These are phyloP conservation scores for Carettochelys insculpta DNA, from an alignment of 2,113 vertebrate species.

Conservation along the genomic window DNA sequence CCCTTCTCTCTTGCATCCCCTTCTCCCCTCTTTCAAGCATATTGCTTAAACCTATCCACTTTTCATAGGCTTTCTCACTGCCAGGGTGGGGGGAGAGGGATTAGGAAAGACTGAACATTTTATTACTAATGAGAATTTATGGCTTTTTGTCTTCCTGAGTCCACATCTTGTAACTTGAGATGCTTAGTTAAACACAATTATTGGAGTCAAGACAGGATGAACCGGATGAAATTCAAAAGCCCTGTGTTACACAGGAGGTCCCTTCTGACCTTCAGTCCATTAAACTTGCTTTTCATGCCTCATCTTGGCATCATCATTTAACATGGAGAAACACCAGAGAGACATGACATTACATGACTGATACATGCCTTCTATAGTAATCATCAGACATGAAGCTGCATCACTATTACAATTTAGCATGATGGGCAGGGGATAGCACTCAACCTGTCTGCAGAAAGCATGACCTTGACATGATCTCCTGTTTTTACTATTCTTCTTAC, in stretches of 20 bases:
- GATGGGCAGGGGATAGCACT: background rate
- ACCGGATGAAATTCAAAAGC: background rate
- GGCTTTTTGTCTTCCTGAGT: conserved; percentile 4
- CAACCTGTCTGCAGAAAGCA: background rate
- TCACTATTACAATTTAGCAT: background rate
- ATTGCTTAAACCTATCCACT: background rate
- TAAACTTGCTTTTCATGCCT: conserved; percentile 9
- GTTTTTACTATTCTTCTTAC: background rate
- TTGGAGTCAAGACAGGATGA: background rate
- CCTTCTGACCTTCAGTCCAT: background rate
- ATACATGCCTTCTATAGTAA: background rate
- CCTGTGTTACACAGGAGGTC: background rate
- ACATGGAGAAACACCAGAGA: background rate
- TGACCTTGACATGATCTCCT: background rate
- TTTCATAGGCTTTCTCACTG: background rate
- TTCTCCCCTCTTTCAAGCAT: background rate
- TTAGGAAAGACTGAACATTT: background rate
- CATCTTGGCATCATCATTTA: background rate
- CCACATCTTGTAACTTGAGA: background rate
- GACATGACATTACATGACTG: background rate
- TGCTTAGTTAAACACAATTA: background rate
- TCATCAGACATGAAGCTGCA: background rate
- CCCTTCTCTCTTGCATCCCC: background rate
- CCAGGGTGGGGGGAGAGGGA: background rate
- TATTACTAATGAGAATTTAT: background rate